Evolutionary conservation across 2,113 vertebrate species (phyloP).

Genomic region (Ammodytes marinus): DNA sequence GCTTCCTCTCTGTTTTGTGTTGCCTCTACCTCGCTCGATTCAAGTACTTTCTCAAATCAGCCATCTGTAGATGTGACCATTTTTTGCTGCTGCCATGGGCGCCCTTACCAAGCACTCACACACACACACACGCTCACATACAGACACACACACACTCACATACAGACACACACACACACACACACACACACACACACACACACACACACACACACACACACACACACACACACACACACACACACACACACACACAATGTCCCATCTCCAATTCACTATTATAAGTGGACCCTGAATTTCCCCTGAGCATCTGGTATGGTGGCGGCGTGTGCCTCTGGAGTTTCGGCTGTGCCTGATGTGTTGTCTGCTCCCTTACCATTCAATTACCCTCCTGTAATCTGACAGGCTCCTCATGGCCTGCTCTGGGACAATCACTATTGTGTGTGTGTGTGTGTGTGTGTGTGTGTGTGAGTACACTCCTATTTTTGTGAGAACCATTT

Average conservation of each 20-base stretch:
- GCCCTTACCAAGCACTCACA: slow-evolving; percentile 54
- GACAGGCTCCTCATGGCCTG: slow-evolving; percentile 81
- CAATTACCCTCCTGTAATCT: slow-evolving; percentile 85
- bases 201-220: slow-evolving; percentile 8
- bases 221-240: slow-evolving; percentile 39
- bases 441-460: slow-evolving; percentile 54
- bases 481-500: too few relatives aligned
- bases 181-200: slow-evolving; percentile 11
- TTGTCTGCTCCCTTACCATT: slow-evolving; percentile 82
- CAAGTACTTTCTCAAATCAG: slow-evolving; percentile 50
- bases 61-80: slow-evolving; percentile 51
- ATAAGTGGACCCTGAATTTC: slow-evolving; percentile 78
- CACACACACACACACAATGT: slow-evolving; percentile 59
- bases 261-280: slow-evolving; percentile 76
- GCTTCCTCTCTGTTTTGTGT: slow-evolving; percentile 11
- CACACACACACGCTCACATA: neutral
- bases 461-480: slow-evolving; percentile 20
- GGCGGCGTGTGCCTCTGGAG: slow-evolving; percentile 71
- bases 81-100: slow-evolving; percentile 52
- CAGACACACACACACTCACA: too few relatives aligned
- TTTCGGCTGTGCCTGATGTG: slow-evolving; percentile 78
- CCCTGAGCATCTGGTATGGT: slow-evolving; percentile 77
- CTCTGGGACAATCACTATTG: slow-evolving; percentile 61
- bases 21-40: neutral
- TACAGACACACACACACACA: neutral